Conservation (phyloP, 2,113 vertebrate species). For the Choloepus hoffmanni region DNA sequence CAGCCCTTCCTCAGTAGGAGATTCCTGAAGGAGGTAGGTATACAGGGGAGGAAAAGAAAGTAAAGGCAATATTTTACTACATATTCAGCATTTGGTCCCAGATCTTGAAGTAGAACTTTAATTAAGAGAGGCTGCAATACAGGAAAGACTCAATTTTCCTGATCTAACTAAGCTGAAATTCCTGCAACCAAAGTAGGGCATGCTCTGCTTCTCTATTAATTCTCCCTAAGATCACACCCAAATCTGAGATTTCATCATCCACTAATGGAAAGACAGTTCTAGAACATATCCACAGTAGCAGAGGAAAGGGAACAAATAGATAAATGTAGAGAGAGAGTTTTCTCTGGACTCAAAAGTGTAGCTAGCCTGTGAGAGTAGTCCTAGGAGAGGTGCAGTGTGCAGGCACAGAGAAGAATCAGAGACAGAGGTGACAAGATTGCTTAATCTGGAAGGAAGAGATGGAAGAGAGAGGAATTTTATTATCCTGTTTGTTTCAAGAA, state of each 20-base stretch:
- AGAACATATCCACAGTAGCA: not conserved
- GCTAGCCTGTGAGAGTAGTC: not conserved
- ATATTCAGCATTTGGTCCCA: not conserved
- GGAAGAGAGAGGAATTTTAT: not conserved
- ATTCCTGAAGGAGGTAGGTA: not conserved
- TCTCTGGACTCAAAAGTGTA: not conserved
- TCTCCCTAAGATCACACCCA: not conserved
- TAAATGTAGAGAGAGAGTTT: not conserved
- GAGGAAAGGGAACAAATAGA: not conserved
- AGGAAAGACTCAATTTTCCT: not conserved
- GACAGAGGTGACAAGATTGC: not conserved
- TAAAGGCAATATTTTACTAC: not conserved
- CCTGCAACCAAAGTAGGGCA: not conserved
- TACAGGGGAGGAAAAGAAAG: not conserved
- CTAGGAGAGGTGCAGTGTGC: not conserved
- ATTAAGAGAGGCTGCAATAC: not conserved
- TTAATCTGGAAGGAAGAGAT: not conserved
- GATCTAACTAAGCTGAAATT: not conserved
- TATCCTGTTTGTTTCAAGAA: not conserved
- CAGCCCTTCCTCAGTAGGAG: rapidly evolving
- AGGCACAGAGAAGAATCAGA: no score
- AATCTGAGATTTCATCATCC: not conserved
- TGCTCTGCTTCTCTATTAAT: not conserved
- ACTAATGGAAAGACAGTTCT: not conserved
- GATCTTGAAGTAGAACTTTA: not conserved